Evolutionary conservation across 2,113 vertebrate species (phyloP).

Genomic region (Delphinus delphis): DNA sequence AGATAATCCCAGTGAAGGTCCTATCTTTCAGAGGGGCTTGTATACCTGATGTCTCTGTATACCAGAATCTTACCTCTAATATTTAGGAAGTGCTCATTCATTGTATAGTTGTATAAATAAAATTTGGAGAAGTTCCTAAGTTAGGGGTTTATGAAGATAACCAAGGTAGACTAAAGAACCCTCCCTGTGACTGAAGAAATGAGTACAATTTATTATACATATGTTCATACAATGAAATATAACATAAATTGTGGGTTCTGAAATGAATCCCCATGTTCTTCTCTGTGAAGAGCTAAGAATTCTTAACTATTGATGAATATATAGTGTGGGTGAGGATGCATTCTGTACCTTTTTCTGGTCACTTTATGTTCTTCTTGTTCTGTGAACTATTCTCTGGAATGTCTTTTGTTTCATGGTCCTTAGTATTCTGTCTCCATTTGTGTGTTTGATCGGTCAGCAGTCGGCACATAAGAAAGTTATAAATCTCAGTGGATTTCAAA

Average conservation of each 20-base stretch:
- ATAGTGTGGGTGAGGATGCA: background rate
- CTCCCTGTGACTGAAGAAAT: background rate
- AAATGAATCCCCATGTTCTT: background rate
- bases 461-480: background rate
- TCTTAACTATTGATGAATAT: background rate
- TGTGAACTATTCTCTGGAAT: background rate
- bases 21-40: background rate
- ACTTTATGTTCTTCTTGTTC: background rate
- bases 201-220: background rate
- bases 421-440: background rate
- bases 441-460: background rate
- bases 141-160: background rate
- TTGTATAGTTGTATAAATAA: background rate
- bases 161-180: background rate
- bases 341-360: background rate
- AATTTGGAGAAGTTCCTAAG: background rate
- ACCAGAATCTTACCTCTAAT: background rate
- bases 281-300: background rate
- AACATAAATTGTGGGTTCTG: background rate
- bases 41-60: background rate
- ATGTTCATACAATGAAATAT: background rate
- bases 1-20: background rate
- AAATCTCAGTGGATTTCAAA: background rate
- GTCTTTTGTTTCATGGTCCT: background rate
- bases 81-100: background rate